phyloP scores from a whole-genome alignment of 2,888 invertebrate genomes.

The Peribatodes rhomboidaria region DNA sequence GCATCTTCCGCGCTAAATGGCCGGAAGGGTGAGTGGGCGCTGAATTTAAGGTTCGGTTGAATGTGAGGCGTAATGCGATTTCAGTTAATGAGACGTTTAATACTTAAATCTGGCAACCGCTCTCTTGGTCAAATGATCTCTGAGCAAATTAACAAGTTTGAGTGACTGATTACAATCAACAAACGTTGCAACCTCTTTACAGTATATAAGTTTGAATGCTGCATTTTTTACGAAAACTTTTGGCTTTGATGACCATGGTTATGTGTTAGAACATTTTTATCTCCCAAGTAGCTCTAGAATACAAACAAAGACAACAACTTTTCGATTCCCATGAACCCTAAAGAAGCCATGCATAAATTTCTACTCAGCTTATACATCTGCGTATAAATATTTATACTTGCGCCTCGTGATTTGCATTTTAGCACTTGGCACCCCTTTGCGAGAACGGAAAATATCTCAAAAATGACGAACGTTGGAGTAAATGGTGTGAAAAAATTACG shows the following conservation, averaged over 20 bases:
- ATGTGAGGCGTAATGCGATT: conserved; percentile 12
- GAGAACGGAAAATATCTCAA: conserved; percentile 66
- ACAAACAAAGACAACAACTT: conserved; percentile 14
- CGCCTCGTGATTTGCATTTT: conserved; percentile 76
- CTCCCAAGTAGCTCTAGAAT: neutral
- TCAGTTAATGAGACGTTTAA: conserved; percentile 9
- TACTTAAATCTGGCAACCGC: neutral
- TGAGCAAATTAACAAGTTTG: too few species aligned
- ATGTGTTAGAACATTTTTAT: neutral
- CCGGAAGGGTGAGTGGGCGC: conserved; percentile 57
- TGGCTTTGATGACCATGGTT: too few species aligned
- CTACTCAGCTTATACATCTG: conserved; percentile 54
- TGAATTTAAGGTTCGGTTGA: neutral
- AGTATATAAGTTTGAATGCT: too few species aligned
- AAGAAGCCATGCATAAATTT: conserved; percentile 61
- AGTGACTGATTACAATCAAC: too few species aligned
- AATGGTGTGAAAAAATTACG: conserved; percentile 82
- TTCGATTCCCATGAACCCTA: conserved; percentile 46
- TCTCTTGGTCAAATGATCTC: too few species aligned
- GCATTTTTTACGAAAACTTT: too few species aligned
- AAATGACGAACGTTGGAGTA: conserved; percentile 79
- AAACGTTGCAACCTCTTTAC: too few species aligned
- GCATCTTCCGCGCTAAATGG: conserved; percentile 77
- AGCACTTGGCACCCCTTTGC: conserved; percentile 61
- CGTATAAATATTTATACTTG: conserved; percentile 75